These are phyloP conservation scores for Idaea dimidiata DNA, from an alignment of 2,888 invertebrate species.

Conservation along the genomic window DNA sequence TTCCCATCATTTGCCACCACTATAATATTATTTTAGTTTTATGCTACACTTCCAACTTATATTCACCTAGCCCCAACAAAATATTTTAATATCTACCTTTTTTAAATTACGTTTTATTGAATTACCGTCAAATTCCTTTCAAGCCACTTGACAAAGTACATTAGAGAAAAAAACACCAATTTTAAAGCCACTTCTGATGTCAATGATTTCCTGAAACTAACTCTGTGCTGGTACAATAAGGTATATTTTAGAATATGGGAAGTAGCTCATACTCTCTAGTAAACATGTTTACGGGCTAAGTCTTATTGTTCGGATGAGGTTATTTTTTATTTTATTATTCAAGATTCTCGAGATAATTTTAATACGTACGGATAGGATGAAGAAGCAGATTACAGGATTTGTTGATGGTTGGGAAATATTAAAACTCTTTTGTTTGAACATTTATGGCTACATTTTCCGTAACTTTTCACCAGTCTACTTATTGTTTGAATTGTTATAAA, in stretches of 20 bases:
- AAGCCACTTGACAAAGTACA: neutral
- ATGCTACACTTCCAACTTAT: too few relatives aligned
- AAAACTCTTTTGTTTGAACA: neutral
- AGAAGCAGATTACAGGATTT: neutral
- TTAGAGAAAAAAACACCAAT: neutral
- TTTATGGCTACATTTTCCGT: neutral
- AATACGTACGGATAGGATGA: slow-evolving; percentile 6
- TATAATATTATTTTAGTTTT: too few relatives aligned
- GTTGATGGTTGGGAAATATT: neutral
- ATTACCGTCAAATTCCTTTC: neutral
- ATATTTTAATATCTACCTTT: neutral
- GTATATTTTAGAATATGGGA: slow-evolving; percentile 4
- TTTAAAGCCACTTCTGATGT: neutral
- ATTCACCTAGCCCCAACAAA: too few relatives aligned
- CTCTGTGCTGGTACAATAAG: slow-evolving; percentile 3
- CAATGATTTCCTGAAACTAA: neutral
- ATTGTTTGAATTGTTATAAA: too few relatives aligned
- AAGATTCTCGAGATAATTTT: slow-evolving; percentile 26
- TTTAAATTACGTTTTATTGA: neutral
- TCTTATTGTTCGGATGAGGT: slow-evolving; percentile 30
- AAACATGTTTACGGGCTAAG: slow-evolving; percentile 45
- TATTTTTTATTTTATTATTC: slow-evolving; percentile 31
- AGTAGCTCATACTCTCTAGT: slow-evolving; percentile 19
- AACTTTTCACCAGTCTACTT: neutral
- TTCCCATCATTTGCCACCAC: too few relatives aligned